Conservation (phyloP, 1,140 invertebrate species). For the Pseudomyrmex gracilis region DNA sequence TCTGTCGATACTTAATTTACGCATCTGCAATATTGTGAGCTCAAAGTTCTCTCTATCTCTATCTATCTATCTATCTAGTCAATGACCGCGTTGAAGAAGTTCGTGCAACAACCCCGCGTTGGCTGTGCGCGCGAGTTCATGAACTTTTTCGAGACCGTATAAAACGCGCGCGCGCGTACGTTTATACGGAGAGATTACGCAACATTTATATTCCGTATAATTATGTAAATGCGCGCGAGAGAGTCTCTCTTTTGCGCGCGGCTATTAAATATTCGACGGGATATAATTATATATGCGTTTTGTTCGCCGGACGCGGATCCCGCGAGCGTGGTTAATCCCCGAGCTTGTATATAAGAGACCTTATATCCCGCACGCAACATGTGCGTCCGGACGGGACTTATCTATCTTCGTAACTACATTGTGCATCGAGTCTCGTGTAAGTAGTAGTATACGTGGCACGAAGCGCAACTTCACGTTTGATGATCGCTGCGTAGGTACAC, state of each 20-base stretch:
- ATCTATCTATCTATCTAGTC: neutral
- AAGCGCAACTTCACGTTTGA: conserved; percentile 22
- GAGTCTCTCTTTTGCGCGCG: conserved; percentile 4
- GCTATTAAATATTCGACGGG: conserved; percentile 37
- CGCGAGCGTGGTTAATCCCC: conserved; percentile 43
- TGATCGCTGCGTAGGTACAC: conserved; percentile 29
- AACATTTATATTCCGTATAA: conserved; percentile 12
- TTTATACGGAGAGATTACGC: neutral
- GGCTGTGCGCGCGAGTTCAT: no score
- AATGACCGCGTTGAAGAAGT: conserved; percentile 18
- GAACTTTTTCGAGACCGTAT: neutral
- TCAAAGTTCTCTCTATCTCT: neutral
- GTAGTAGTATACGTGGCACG: no score
- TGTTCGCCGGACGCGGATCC: conserved; percentile 28
- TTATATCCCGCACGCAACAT: conserved; percentile 25
- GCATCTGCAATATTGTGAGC: conserved; percentile 29
- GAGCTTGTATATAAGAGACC: neutral
- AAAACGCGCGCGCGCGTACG: no score
- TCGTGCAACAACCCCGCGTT: neutral
- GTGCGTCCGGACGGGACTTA: conserved; percentile 33
- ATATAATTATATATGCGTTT: conserved; percentile 44
- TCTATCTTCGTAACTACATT: conserved; percentile 56
- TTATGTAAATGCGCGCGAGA: conserved; percentile 5
- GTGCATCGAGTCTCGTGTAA: neutral
- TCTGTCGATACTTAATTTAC: conserved; percentile 47